Evolutionary conservation across 2,113 vertebrate genomes (phyloP), one percentile per base, ranked within the genome.

Genomic region (Nothobranchius furzeri): DNA sequence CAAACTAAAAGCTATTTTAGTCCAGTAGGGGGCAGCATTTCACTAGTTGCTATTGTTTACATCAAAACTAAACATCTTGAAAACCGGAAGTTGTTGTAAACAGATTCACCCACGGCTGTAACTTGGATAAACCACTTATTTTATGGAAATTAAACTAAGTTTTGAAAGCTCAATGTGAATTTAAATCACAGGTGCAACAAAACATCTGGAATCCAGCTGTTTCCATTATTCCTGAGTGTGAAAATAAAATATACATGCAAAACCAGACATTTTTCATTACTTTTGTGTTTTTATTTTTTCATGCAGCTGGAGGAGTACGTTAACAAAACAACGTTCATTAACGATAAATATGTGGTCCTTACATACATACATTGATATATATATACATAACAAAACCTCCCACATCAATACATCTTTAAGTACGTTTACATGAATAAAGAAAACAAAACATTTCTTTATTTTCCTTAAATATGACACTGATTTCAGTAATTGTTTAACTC

Each of bases 21-120:
- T 45, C 51, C 82, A 85, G 72, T 72, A 85, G 78, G 65, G 64
- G 79, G 76, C 79, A 74, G 68, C 59, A 62, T 62, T 56, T 40
- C 12, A 30, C 47, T 49, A n/a, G 0, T 49, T 49, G 14, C 1
- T 49, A 8, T 49, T 49, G 7, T 49, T 49, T 49, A 49, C 15
- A 17, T 49, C 47, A n/a, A 17, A n/a, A n/a, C 3, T 24, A 7
- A 11, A 37, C 37, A 6, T 40, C 37, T 40, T 40, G 12, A 45
- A 43, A 24, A 43, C 4, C 12, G 9, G 30, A 57, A 48, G 54
- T 36, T 55, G 3, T 15, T 54, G 24, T 52, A 7, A 13, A 35
- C 13, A 36, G 1, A 30, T 30, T 54, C 10, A 53, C 52, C 1
- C 6, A 7, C 14, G 24, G 9, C 7, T n/a, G 9, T 55, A 15